Conservation (phyloP, 2,888 invertebrate genomes). For the Cheilosia variabilis region DNA sequence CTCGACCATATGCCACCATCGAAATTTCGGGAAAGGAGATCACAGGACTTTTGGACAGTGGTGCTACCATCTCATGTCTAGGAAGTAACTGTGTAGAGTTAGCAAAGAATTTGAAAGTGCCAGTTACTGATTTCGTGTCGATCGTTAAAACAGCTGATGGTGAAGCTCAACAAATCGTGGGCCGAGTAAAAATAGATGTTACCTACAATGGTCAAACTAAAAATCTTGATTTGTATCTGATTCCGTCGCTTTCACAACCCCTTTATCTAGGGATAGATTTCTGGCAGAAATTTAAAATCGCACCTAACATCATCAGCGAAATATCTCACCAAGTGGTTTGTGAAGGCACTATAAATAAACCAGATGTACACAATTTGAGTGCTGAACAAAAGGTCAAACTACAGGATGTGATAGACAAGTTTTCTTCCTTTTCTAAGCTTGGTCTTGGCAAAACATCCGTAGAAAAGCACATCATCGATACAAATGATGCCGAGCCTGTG, state of each 20-base stretch:
- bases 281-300: constrained; percentile 17
- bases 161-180: neutral
- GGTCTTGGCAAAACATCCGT: constrained; percentile 28
- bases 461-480: constrained; percentile 12
- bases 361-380: neutral
- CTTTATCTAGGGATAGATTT: constrained; percentile 8
- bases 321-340: neutral
- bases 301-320: neutral
- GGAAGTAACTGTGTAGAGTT: too few relatives aligned
- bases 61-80: neutral
- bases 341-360: neutral
- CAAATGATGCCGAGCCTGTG: constrained; percentile 1
- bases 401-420: neutral
- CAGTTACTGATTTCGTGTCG: neutral
- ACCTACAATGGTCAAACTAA: neutral
- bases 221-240: neutral
- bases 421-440: neutral
- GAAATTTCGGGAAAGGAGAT: neutral
- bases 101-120: too few relatives aligned
- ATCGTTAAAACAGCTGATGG: neutral
- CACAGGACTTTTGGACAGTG: neutral
- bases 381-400: neutral
- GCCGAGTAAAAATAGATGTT: neutral
- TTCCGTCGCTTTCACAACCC: neutral
- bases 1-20: neutral